Percentiles rank a stretch among this genome's conserved stretches.
phyloP scores from a whole-genome alignment of 2,113 vertebrate species.

The Lamprologus ornatipinnis region DNA sequence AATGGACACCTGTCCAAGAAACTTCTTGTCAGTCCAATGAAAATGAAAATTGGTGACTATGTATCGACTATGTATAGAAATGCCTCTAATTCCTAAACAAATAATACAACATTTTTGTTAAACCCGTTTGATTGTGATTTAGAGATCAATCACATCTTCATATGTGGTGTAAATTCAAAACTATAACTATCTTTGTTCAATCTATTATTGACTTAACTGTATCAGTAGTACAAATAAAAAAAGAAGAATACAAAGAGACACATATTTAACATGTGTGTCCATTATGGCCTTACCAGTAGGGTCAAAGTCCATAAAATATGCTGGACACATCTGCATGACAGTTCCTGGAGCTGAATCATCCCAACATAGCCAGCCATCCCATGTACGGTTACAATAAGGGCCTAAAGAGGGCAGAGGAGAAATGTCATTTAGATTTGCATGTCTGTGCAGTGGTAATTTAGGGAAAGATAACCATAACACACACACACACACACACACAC shows the following conservation, averaged over 20 bases:
- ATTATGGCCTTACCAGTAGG: slow-evolving; percentile 52
- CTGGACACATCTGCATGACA: slow-evolving; percentile 64
- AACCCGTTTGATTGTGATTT: not conserved
- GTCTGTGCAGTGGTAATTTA: not conserved
- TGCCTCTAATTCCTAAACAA: not conserved
- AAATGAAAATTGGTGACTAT: not conserved
- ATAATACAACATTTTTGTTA: not conserved
- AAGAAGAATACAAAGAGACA: not conserved
- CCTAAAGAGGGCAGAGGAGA: slow-evolving; percentile 41
- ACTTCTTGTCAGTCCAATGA: not conserved
- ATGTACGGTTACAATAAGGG: slow-evolving; percentile 72
- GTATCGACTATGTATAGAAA: not conserved
- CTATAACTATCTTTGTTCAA: not conserved
- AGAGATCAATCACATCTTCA: not conserved
- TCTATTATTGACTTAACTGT: not conserved
- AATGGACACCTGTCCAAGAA: not conserved
- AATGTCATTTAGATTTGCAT: not conserved
- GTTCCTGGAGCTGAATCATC: slow-evolving; percentile 62
- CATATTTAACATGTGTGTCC: not conserved
- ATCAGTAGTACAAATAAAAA: not conserved
- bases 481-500: not conserved
- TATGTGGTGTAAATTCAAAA: not conserved
- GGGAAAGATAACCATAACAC: not conserved
- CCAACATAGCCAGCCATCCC: slow-evolving; percentile 79
- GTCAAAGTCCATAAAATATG: slow-evolving; percentile 72